Conservation (phyloP, 35 echinoderm and acorn worm species). For the Strongylocentrotus purpuratus region DNA sequence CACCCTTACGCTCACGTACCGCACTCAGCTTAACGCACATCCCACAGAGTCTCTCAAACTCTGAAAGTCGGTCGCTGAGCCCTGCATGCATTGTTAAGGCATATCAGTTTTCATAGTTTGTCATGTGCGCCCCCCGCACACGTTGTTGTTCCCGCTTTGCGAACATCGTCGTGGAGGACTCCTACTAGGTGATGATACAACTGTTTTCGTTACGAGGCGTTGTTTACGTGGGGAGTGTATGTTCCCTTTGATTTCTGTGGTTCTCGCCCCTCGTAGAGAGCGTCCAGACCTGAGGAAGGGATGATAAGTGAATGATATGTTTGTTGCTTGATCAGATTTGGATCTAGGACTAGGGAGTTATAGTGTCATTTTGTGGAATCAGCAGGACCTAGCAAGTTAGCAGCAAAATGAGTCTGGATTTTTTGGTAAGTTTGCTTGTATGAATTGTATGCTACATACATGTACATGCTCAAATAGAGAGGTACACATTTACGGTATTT, state of each 20-base stretch:
- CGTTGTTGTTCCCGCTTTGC: not conserved
- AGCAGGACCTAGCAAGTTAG: not conserved
- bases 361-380: not conserved
- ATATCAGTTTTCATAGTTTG: not conserved
- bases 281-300: not conserved
- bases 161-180: not conserved
- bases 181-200: not conserved
- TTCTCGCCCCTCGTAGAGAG: not conserved
- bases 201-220: not conserved
- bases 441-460: not conserved
- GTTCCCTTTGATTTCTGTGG: not conserved
- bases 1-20: not conserved
- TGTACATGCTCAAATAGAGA: not conserved
- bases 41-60: not conserved
- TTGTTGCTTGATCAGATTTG: not conserved
- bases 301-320: slow-evolving; percentile 11
- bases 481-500: not conserved
- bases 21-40: not conserved
- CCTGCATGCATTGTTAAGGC: not conserved
- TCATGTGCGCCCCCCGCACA: not conserved
- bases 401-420: slow-evolving; percentile 15
- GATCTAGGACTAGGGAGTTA: not conserved
- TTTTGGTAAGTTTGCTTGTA: not conserved
- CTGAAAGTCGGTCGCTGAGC: not conserved
- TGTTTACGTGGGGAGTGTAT: not conserved